Evolutionary conservation across 2,888 invertebrate species (phyloP).

Genomic region (Monochamus alternatus): DNA sequence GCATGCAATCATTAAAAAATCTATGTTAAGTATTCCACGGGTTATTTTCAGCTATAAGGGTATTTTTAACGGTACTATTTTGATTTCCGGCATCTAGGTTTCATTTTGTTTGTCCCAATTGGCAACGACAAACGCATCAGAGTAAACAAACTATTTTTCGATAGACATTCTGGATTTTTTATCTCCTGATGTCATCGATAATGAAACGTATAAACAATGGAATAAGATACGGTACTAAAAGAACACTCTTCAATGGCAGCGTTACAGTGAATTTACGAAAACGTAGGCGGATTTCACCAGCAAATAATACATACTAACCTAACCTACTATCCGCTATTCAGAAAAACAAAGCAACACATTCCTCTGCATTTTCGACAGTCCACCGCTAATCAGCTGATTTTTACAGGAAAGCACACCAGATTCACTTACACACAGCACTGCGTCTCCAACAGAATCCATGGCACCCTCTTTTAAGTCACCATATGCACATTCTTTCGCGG

Average conservation of each 20-base stretch:
- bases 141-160: background rate
- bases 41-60: background rate
- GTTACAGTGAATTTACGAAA: slow-evolving; percentile 5
- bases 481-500: slow-evolving; percentile 57
- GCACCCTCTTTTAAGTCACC: slow-evolving; percentile 55
- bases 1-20: no score
- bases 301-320: slow-evolving; percentile 33
- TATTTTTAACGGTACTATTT: slow-evolving; percentile 3
- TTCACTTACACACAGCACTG: slow-evolving; percentile 33
- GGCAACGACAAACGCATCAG: background rate
- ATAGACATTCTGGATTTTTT: background rate
- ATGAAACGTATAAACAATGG: background rate
- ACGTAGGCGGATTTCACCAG: slow-evolving; percentile 16
- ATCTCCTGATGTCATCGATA: no score
- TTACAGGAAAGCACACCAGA: slow-evolving; percentile 34
- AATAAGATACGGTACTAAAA: background rate
- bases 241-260: slow-evolving; percentile 23
- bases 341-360: slow-evolving; percentile 28
- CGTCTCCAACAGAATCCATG: slow-evolving; percentile 41
- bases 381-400: slow-evolving; percentile 25
- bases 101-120: slow-evolving; percentile 4
- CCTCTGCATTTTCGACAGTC: slow-evolving; percentile 26
- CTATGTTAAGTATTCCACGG: no score
- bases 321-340: slow-evolving; percentile 24
- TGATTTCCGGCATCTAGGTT: background rate